These are phyloP conservation scores for Myotis davidii DNA, from an alignment of 2,113 vertebrate species.

Conservation along the genomic window DNA sequence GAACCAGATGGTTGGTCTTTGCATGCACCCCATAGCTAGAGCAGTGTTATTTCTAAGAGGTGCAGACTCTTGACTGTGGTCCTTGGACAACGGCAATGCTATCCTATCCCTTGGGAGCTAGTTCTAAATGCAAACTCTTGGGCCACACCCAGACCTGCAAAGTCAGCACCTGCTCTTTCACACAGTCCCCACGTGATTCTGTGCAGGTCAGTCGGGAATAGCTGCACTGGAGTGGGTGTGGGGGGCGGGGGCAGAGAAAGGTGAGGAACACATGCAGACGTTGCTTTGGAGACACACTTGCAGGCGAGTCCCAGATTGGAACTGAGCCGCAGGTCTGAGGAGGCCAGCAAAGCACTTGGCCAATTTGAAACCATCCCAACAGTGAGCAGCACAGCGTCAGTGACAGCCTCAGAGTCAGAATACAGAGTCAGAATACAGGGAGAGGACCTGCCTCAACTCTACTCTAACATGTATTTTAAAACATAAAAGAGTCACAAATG, in stretches of 20 bases:
- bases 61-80: neutral
- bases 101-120: neutral
- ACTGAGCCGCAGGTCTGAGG: neutral
- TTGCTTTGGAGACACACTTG: neutral
- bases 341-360: neutral
- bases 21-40: neutral
- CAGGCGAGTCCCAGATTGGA: neutral
- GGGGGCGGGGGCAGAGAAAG: too few species aligned
- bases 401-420: neutral
- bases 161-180: neutral
- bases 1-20: neutral
- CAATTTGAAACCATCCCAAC: neutral
- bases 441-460: neutral
- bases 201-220: neutral
- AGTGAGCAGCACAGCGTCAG: neutral
- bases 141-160: neutral
- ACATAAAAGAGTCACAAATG: too few species aligned
- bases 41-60: neutral
- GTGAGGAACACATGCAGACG: neutral
- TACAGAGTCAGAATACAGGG: neutral
- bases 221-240: neutral
- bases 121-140: neutral
- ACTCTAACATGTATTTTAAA: neutral
- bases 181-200: neutral
- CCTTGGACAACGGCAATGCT: neutral